These are phyloP conservation scores for Fragum sueziense DNA, from an alignment of 2,888 invertebrate genomes.

Conservation along the genomic window DNA sequence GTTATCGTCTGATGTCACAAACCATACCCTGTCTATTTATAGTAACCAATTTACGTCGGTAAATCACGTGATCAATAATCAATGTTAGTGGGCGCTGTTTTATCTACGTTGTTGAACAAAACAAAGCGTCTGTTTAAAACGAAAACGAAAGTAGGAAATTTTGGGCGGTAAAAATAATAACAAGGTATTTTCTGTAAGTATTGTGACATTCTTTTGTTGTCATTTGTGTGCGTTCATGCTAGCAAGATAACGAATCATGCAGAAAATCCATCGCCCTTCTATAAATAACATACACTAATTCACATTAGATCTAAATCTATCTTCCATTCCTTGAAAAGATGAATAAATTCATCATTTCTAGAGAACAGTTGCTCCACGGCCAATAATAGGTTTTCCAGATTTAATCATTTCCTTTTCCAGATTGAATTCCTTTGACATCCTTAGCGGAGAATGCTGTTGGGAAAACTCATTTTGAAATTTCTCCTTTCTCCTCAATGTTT, in stretches of 20 bases:
- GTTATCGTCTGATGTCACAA: not conserved
- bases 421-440: too few species aligned
- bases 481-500: not conserved
- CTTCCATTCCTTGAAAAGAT: too few species aligned
- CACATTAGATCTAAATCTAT: too few species aligned
- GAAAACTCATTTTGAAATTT: not conserved
- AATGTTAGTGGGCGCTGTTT: constrained; percentile 17
- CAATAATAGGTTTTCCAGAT: too few species aligned
- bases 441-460: too few species aligned
- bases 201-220: not conserved
- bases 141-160: constrained; percentile 20
- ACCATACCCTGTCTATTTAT: constrained; percentile 12
- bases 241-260: too few species aligned
- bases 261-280: too few species aligned
- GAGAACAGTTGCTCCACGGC: too few species aligned
- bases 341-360: too few species aligned
- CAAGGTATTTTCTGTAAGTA: not conserved
- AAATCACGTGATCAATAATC: constrained; percentile 12
- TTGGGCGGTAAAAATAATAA: constrained; percentile 11
- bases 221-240: not conserved
- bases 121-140: constrained; percentile 13
- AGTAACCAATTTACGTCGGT: not conserved
- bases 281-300: too few species aligned
- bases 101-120: not conserved
- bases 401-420: too few species aligned